These are phyloP conservation scores for Ctenicera cuprea DNA, from an alignment of 2,888 invertebrate genomes.

Conservation along the genomic window DNA sequence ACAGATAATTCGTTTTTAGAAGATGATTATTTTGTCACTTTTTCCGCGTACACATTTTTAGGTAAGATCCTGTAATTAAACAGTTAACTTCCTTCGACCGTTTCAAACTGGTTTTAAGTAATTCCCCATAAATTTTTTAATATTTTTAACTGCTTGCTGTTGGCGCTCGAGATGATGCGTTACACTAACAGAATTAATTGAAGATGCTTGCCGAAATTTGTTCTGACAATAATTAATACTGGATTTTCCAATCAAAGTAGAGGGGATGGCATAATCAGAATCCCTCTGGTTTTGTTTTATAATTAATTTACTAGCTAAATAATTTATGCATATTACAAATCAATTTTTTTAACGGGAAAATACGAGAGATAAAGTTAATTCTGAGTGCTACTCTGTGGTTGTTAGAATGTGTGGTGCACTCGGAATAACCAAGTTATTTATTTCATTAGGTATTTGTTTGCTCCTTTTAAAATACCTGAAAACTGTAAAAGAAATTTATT, in stretches of 20 bases:
- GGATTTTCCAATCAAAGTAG: constrained; percentile 11
- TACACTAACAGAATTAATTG: background rate
- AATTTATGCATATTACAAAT: no score
- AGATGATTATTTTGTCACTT: background rate
- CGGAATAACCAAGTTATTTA: no score
- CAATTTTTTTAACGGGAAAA: no score
- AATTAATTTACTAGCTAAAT: no score
- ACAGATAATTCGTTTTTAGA: background rate
- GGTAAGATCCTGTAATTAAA: background rate
- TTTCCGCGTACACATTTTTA: background rate
- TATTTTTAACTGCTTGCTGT: background rate
- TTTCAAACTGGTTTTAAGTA: constrained; percentile 4
- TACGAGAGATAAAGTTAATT: no score
- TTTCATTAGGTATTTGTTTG: no score
- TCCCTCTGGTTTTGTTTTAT: no score
- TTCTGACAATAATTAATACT: constrained; percentile 1
- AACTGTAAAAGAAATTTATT: no score
- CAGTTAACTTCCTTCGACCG: background rate
- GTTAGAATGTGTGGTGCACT: no score
- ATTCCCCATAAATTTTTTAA: background rate
- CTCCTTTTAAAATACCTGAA: no score
- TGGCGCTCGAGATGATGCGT: background rate
- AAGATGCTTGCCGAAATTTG: background rate
- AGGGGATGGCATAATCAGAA: constrained; percentile 1
- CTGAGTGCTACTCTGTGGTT: no score